Conservation (phyloP, 2,797 vertebrate genomes). For the Sebastes goodei region DNA sequence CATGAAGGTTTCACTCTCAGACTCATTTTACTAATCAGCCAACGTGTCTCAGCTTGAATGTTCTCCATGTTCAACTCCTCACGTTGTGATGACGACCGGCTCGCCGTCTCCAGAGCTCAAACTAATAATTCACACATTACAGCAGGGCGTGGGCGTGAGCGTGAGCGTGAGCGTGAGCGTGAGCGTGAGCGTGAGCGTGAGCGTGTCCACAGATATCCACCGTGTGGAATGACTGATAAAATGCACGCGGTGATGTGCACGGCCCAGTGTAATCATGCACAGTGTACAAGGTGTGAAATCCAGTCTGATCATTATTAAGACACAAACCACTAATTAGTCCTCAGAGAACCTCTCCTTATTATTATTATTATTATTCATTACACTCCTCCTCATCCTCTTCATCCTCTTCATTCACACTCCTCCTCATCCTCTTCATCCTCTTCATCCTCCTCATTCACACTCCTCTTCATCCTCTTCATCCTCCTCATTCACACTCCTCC, state of each 20-base stretch:
- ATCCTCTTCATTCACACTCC: no score
- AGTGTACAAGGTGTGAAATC: no score
- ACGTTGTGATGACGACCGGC: background rate
- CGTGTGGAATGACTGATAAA: background rate
- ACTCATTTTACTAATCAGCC: background rate
- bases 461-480: no score
- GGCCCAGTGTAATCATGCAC: rapidly evolving
- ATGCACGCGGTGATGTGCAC: no score
- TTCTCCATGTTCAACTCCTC: background rate
- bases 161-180: background rate
- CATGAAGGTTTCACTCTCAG: background rate
- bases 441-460: no score
- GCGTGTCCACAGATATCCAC: background rate
- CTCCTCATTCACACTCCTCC: no score
- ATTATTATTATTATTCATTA: no score
- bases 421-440: no score
- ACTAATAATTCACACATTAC: background rate
- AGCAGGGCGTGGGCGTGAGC: background rate
- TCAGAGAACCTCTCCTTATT: background rate
- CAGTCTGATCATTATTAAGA: background rate
- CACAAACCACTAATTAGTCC: background rate
- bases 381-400: no score
- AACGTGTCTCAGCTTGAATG: conserved; percentile 36
- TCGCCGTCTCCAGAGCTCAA: background rate
- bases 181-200: background rate